Base-by-base conservation (phyloP, 2,797 vertebrate species). In the Poecilia picta region DNA sequence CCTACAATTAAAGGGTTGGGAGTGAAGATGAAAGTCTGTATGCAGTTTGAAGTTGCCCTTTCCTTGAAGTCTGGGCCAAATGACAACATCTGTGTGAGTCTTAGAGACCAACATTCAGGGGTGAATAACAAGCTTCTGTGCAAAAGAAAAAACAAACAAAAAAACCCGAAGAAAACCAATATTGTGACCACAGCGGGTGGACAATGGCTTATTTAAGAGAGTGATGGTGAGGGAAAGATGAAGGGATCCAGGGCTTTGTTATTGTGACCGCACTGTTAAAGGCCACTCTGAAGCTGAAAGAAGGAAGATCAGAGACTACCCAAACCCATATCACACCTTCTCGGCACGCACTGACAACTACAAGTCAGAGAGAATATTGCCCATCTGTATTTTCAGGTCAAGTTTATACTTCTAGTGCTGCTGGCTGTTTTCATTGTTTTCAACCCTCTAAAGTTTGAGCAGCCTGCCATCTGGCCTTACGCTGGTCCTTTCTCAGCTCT, bases 21-120 rank as follows among this genome's bases (percentile, higher is more conserved):
- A 74, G 80, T 70, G 78, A 88, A 92, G 90, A 93, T 93, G 82
- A 93, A 93, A 93, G 92, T 87, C 75, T 72, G 77, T 75, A 86
- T 84, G 81, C 66, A 49, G 81, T 87, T 84, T 89, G 87, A 85
- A 87, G 89, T 41, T 86, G 81, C 76, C 84, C 86, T 90, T 89
- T 88, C 84, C 71, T 81, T 33, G 25, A 83, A 57, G 78, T 72
- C 76, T 74, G 41, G 77, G 79, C 79, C 88, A 81, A 81, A 82
- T 88, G 80, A 86, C 86, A 81, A 86, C 86, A 87, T 86, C 84
- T 87, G 87, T 64, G 49, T 80, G 83, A 88, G 66, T 83, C 80
- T 88, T 74, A 72, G 81, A 85, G 79, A 81, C 88, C 77, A 79
- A 49, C 76, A 51, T 77, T 77, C 62, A 78, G 62, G 31, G 77